Evolutionary conservation across 2,797 vertebrate species (phyloP), one percentile per base, ranked within the genome.

Genomic region (Darevskia nairensis): DNA sequence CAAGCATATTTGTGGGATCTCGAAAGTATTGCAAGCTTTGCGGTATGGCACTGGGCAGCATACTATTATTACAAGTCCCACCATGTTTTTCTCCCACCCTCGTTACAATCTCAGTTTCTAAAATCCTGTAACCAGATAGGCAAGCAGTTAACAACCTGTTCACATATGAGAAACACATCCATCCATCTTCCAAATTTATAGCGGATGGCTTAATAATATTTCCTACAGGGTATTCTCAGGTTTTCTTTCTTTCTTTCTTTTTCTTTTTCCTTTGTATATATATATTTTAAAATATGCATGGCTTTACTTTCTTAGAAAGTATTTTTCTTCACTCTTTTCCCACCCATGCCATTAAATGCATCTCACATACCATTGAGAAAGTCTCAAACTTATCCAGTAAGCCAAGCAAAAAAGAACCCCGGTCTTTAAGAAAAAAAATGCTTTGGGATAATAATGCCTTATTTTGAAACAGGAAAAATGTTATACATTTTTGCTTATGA

Each of bases 101-200:
- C 55, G 81, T 23, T 61, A 46, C 5, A 74, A 0, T 82, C 69
- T 69, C 82, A 69, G 75, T 39, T 71, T 64, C 50, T 72, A 66
- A 85, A 74, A 44, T 88, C 50, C 50, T 84, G 71, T 83, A 85
- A 88, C 71, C 59, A 89, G 66, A 78, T 29, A 88, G 83, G 55
- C 76, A 8, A 23, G 82, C 86, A 86, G 87, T 50, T 80, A 91
- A 64, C 55, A 85, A 80, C 21, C 44, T 88, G 55, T 25, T 91
- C 61, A 76, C 78, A 88, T 15, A 83, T 90, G 75, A 44, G 59
- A 87, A 86, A 85, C 1, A 1, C 80, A 88, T 88, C 75, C 27
- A 66, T 88, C 82, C 92, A 69, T 88, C 84, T 93, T 88, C 21
- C 29, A 10, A 41, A 27, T 61, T 87, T 82, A 35, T 85, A 89